phyloP scores from a whole-genome alignment of 2,113 vertebrate species.

The Tapirus terrestris region DNA sequence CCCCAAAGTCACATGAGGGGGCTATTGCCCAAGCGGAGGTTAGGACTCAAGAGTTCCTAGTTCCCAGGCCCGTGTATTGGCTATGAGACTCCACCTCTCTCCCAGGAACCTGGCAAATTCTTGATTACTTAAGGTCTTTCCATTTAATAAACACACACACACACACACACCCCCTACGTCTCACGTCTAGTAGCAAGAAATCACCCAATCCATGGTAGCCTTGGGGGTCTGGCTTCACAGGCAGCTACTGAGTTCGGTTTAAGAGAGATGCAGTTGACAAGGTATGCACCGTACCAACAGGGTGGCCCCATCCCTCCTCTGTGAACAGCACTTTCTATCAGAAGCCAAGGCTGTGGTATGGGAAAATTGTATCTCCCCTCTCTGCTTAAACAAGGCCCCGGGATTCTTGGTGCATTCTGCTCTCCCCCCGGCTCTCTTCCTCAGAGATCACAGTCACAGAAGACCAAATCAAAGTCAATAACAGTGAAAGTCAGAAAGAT shows the following conservation, averaged over 20 bases:
- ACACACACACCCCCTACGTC: not conserved
- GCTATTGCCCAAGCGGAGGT: not conserved
- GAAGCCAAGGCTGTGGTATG: not conserved
- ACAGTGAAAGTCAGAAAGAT: constrained; percentile 52
- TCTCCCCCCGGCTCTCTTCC: not conserved
- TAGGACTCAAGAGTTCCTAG: not conserved
- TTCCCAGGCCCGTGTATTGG: not conserved
- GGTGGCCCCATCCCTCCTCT: not conserved
- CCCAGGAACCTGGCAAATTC: not conserved
- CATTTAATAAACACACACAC: not conserved
- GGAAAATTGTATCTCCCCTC: not conserved
- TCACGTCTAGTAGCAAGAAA: constrained; percentile 28
- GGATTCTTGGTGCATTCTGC: not conserved
- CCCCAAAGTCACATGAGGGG: not conserved
- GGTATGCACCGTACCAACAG: not conserved
- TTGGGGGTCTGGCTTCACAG: not conserved
- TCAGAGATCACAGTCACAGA: constrained; percentile 30
- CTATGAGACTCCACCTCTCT: not conserved
- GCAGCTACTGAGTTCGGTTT: not conserved
- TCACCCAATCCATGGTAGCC: not conserved
- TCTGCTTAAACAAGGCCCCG: not conserved
- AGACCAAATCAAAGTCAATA: constrained; percentile 8
- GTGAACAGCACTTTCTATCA: accelerated
- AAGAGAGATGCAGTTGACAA: not conserved
- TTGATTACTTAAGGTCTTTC: constrained; percentile 39